These are phyloP conservation scores for Platysternon megacephalum DNA, from an alignment of 2,113 vertebrate genomes.

Conservation along the genomic window DNA sequence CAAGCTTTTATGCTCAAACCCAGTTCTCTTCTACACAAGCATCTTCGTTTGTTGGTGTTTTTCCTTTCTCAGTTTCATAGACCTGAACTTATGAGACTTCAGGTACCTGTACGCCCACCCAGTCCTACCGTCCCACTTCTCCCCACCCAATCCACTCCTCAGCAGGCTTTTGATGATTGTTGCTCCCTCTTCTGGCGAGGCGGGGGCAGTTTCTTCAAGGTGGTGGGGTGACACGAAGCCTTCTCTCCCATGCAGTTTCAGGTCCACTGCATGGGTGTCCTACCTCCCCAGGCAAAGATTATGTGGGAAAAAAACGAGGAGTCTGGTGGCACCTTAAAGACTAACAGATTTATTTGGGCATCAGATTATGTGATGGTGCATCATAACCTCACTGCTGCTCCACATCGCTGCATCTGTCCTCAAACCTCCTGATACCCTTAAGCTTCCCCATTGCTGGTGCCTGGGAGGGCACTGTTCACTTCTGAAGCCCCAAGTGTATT, in stretches of 20 bases:
- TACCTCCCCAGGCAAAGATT: neutral
- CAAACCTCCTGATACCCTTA: neutral
- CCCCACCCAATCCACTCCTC: neutral
- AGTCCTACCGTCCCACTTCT: neutral
- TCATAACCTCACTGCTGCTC: neutral
- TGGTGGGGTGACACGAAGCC: neutral
- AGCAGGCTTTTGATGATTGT: neutral
- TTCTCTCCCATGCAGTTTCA: neutral
- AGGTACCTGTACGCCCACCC: rapidly evolving
- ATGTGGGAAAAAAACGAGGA: too few species aligned
- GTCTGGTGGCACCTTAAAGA: too few species aligned
- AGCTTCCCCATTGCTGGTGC: neutral
- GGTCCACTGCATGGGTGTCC: neutral
- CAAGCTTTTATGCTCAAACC: neutral
- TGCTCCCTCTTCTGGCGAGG: neutral
- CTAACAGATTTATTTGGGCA: too few species aligned
- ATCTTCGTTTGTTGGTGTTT: neutral
- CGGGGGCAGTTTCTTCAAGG: neutral
- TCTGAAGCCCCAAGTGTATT: neutral
- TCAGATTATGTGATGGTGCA: neutral
- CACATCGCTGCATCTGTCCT: constrained; percentile 40
- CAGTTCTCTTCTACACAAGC: neutral
- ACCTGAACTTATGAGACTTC: neutral
- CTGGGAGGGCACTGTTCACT: neutral
- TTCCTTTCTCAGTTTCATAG: neutral